Conservation (phyloP, 2,113 vertebrate genomes). For the Isichthys henryi region DNA sequence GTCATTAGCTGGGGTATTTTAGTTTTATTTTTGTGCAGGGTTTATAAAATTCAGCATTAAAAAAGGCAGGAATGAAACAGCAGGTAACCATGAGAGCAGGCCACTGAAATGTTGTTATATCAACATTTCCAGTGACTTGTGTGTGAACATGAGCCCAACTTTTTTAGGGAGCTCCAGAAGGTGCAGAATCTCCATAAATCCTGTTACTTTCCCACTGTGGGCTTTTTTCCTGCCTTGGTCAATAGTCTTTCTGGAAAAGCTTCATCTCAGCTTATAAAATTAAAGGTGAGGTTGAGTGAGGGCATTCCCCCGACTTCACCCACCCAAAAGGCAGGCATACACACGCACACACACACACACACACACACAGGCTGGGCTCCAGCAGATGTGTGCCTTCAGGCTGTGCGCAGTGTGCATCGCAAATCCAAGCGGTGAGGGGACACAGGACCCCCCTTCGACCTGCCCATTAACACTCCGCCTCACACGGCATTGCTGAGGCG, state of each 20-base stretch:
- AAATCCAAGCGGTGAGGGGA: conserved; percentile 22
- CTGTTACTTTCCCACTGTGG: neutral
- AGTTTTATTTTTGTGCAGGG: neutral
- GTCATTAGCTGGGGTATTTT: neutral
- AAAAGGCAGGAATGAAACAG: neutral
- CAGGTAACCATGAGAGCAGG: neutral
- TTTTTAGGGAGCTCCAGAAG: neutral
- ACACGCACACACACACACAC: neutral
- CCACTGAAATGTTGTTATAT: neutral
- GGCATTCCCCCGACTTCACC: neutral
- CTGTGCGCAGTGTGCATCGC: conserved; percentile 13
- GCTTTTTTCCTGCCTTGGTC: neutral
- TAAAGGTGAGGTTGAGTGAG: neutral
- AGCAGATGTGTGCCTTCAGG: conserved; percentile 21
- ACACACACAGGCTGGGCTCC: conserved; percentile 1
- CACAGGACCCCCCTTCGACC: conserved; percentile 9
- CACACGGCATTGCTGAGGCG: neutral
- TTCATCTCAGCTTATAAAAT: neutral
- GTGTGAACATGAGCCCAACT: neutral
- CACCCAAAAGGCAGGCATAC: neutral
- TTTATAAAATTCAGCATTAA: neutral
- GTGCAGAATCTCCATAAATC: neutral
- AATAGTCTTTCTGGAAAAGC: neutral
- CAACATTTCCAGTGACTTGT: neutral
- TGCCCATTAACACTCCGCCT: neutral